phyloP scores from a whole-genome alignment of 1,140 invertebrate genomes.

The Stratiolaelaps scimitus region DNA sequence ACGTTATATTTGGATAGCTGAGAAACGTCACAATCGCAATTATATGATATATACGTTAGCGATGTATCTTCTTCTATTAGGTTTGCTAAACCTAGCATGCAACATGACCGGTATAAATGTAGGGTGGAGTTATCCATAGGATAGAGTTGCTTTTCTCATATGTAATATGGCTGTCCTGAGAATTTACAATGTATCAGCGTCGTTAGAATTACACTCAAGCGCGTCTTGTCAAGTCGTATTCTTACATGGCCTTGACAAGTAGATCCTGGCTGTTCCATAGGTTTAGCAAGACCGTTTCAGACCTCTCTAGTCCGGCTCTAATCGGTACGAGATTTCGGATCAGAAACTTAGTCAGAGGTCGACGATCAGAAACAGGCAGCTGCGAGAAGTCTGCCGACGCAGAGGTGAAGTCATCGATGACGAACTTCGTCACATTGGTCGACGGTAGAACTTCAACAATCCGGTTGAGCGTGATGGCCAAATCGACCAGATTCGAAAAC shows the following conservation, averaged over 20 bases:
- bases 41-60: no score
- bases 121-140: no score
- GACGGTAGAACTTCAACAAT: background rate
- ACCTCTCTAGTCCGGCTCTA: background rate
- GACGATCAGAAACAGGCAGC: background rate
- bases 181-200: background rate
- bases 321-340: conserved; percentile 21
- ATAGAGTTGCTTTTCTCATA: no score
- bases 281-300: background rate
- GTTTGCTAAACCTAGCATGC: no score
- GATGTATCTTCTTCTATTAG: no score
- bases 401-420: background rate
- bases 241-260: background rate
- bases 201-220: background rate
- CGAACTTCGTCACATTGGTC: conserved; percentile 1
- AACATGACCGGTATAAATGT: no score
- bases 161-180: background rate
- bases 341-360: background rate
- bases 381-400: background rate
- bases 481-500: background rate
- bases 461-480: background rate
- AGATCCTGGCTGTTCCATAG: conserved; percentile 11
- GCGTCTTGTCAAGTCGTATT: background rate
- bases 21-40: no score
- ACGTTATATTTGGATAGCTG: no score